Conservation (phyloP, 2,797 vertebrate species). For the Pangasius larnaudii region DNA sequence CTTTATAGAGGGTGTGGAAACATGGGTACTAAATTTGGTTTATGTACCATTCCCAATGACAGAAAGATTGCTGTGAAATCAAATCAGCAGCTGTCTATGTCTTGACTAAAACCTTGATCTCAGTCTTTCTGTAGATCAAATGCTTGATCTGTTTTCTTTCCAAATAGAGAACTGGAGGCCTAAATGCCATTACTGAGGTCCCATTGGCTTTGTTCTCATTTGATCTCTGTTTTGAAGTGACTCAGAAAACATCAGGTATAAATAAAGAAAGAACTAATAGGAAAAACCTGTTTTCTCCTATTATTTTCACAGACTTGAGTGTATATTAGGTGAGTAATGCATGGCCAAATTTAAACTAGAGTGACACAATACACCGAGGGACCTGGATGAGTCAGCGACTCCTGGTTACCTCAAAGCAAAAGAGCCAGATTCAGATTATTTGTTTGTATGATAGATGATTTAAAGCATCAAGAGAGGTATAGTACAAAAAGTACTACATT, state of each 20-base stretch:
- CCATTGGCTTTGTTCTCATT: neutral
- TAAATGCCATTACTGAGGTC: neutral
- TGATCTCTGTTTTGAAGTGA: constrained; percentile 8
- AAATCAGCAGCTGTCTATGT: neutral
- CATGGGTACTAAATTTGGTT: neutral
- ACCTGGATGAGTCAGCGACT: constrained; percentile 41
- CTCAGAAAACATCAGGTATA: neutral
- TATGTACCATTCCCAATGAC: neutral
- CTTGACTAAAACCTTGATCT: neutral
- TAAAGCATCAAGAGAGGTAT: neutral
- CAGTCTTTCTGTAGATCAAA: neutral
- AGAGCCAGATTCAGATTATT: neutral
- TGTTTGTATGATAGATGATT: neutral
- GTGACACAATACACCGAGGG: neutral
- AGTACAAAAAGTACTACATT: neutral
- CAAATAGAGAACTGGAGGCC: neutral
- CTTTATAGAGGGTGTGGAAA: neutral
- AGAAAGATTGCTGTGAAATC: neutral
- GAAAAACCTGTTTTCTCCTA: neutral
- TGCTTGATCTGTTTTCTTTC: neutral
- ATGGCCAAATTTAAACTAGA: constrained; percentile 19
- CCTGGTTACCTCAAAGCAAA: neutral
- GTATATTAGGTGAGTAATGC: constrained; percentile 18
- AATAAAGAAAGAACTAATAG: neutral
- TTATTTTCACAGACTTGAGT: constrained; percentile 18